Evolutionary conservation across 2,888 invertebrate species (phyloP).

Genomic region (Sthenelais limicola): DNA sequence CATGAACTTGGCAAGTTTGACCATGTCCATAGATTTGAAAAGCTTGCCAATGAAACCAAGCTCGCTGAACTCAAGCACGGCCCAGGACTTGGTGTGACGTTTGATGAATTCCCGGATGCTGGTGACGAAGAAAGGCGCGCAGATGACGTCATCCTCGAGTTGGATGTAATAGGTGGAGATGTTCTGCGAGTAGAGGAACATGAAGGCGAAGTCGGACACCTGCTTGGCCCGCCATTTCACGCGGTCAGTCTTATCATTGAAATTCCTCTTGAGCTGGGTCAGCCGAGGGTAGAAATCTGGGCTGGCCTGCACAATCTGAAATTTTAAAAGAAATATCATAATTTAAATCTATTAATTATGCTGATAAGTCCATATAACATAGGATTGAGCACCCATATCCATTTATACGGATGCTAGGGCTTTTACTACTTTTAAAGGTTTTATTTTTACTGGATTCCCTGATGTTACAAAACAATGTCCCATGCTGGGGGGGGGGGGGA

Average conservation of each 20-base stretch:
- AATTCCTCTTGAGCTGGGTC: constrained; percentile 60
- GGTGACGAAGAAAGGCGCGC: constrained; percentile 60
- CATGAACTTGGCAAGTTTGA: constrained; percentile 49
- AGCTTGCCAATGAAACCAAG: constrained; percentile 70
- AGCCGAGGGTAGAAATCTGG: constrained; percentile 59
- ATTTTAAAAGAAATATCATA: too few species aligned
- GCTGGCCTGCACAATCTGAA: constrained; percentile 57
- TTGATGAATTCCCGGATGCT: constrained; percentile 62
- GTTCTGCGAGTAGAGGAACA: constrained; percentile 63
- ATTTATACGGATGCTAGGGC: too few species aligned
- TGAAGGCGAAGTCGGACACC: constrained; percentile 58
- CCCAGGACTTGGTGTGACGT: constrained; percentile 56
- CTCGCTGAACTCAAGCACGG: constrained; percentile 65
- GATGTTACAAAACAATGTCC: too few species aligned
- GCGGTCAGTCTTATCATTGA: constrained; percentile 64
- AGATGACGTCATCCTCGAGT: constrained; percentile 68
- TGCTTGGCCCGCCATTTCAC: constrained; percentile 70
- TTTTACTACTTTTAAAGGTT: too few species aligned
- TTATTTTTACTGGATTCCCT: too few species aligned
- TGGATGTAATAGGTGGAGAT: constrained; percentile 67
- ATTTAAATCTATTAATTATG: too few species aligned
- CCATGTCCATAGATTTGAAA: constrained; percentile 59
- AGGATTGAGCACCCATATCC: too few species aligned
- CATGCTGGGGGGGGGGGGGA: too few species aligned
- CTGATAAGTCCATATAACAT: too few species aligned